Conservation (phyloP, 1,140 invertebrate species). For the Apis laboriosa region DNA sequence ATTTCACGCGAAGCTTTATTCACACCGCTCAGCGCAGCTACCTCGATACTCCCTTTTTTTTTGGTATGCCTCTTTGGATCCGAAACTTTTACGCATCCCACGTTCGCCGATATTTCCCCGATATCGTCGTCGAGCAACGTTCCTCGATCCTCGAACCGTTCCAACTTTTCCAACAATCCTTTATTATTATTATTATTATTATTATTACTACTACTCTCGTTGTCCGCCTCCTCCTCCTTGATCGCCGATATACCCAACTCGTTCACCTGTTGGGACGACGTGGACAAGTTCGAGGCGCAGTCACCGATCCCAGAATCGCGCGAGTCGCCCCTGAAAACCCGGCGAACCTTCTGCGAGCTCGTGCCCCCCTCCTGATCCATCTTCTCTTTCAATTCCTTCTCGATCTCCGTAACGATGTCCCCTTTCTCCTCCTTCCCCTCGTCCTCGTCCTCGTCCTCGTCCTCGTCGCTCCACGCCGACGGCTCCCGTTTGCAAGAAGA, state of each 20-base stretch:
- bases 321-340: constrained; percentile 74
- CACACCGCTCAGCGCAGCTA: constrained; percentile 44
- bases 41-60: constrained; percentile 32
- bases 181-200: neutral
- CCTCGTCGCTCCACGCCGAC: neutral
- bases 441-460: neutral
- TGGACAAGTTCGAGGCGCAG: constrained; percentile 43
- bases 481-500: neutral
- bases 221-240: constrained; percentile 54
- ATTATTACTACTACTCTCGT: constrained; percentile 13
- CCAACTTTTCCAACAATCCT: neutral
- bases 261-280: constrained; percentile 55
- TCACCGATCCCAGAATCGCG: constrained; percentile 72
- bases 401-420: neutral
- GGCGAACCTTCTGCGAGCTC: constrained; percentile 69
- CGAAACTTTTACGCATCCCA: neutral
- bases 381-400: constrained; percentile 15
- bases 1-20: constrained; percentile 59
- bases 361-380: constrained; percentile 60
- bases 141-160: neutral
- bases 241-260: constrained; percentile 52
- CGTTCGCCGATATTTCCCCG: neutral
- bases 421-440: neutral
- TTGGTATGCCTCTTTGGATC: constrained; percentile 26
- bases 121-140: neutral